These are phyloP conservation scores for Pachymerium ferrugineum DNA, from an alignment of 2,888 invertebrate species.

Conservation along the genomic window DNA sequence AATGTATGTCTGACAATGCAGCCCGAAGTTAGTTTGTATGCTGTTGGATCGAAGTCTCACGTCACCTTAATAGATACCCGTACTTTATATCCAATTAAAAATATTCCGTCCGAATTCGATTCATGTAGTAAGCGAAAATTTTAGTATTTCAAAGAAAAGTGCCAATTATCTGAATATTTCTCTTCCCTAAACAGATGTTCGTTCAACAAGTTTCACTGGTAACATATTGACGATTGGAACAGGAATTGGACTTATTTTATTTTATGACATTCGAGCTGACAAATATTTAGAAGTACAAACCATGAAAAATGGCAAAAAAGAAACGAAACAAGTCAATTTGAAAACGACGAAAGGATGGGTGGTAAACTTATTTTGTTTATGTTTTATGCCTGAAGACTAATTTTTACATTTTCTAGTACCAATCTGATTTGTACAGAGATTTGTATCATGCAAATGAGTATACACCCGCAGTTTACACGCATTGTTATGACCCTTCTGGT, in stretches of 20 bases:
- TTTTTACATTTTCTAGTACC: conserved; percentile 57
- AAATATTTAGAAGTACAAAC: conserved; percentile 74
- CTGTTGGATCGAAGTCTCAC: conserved; percentile 89
- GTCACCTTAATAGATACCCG: conserved; percentile 83
- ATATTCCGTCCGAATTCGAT: conserved; percentile 77
- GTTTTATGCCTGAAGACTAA: not conserved
- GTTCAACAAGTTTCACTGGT: conserved; percentile 85
- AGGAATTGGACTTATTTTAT: conserved; percentile 82
- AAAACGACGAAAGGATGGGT: conserved; percentile 85
- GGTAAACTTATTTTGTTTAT: conserved; percentile 53
- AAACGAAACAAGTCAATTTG: conserved; percentile 60
- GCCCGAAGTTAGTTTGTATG: conserved; percentile 73
- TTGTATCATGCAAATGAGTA: conserved; percentile 74
- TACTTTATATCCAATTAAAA: conserved; percentile 69
- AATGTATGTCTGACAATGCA: conserved; percentile 88
- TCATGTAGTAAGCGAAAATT: conserved; percentile 64
- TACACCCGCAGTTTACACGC: conserved; percentile 90
- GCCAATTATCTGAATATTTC: conserved; percentile 2
- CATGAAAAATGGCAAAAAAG: not conserved
- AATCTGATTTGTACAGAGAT: conserved; percentile 74
- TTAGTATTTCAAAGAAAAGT: not conserved
- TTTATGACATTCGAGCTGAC: conserved; percentile 85
- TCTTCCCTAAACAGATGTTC: conserved; percentile 53
- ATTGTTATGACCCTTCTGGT: conserved; percentile 88
- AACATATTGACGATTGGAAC: conserved; percentile 89